Conservation (phyloP, 1,140 invertebrate genomes). For the Lordiphosa mommai region DNA sequence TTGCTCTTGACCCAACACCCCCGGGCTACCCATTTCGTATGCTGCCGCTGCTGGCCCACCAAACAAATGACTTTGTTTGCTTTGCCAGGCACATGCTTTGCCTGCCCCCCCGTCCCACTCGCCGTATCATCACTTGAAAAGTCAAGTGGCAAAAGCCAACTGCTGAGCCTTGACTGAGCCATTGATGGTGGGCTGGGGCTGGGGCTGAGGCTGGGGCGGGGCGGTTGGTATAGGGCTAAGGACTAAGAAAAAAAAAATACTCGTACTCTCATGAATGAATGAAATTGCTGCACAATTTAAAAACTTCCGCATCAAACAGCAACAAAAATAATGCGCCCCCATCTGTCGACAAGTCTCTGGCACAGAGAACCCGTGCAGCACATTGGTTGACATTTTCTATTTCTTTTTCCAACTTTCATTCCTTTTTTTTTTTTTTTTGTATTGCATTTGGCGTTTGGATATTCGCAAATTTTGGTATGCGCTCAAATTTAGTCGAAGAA, state of each 20-base stretch:
- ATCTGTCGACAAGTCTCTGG: conserved; percentile 19
- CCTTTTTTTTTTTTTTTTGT: conserved; percentile 5
- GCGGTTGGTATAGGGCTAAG: conserved; percentile 9
- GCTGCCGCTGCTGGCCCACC: conserved; percentile 6
- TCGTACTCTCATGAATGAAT: conserved; percentile 48
- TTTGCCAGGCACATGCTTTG: conserved; percentile 12
- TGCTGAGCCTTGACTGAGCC: conserved; percentile 22
- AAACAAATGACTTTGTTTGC: conserved; percentile 68
- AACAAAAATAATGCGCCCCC: conserved; percentile 42
- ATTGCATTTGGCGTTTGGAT: conserved; percentile 4
- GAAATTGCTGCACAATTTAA: conserved; percentile 65
- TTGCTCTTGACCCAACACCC: conserved; percentile 51
- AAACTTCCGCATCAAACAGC: conserved; percentile 59
- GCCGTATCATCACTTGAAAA: conserved; percentile 37
- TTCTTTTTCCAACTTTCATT: conserved; percentile 6
- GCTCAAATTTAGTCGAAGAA: no score
- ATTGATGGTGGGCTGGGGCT: background rate
- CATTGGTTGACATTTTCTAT: conserved; percentile 14
- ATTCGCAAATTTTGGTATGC: background rate
- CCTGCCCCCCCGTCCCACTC: background rate
- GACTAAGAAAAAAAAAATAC: conserved; percentile 28
- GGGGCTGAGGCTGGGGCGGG: conserved; percentile 10
- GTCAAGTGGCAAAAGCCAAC: conserved; percentile 49
- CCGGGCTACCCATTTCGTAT: conserved; percentile 5
- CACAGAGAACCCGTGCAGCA: background rate